These are phyloP conservation scores for Platycheirus albimanus DNA, from an alignment of 2,888 invertebrate species.

Conservation along the genomic window DNA sequence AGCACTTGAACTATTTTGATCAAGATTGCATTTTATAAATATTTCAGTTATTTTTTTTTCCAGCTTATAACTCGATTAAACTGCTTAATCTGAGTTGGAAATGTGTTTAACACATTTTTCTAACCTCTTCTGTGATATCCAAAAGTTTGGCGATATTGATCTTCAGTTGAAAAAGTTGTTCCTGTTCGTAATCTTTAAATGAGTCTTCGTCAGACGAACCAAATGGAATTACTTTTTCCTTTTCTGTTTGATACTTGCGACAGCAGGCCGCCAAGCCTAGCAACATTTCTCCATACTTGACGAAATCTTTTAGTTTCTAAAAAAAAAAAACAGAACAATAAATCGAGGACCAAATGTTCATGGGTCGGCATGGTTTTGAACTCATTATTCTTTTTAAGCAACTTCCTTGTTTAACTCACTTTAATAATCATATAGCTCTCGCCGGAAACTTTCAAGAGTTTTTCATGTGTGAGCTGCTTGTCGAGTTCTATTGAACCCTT, in stretches of 20 bases:
- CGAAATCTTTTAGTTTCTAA: constrained; percentile 77
- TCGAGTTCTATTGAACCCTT: constrained; percentile 77
- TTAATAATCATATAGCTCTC: constrained; percentile 77
- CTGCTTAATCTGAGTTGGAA: too few species aligned
- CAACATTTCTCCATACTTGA: constrained; percentile 79
- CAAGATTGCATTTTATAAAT: too few species aligned
- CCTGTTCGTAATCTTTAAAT: constrained; percentile 49
- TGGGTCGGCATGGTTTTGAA: too few species aligned
- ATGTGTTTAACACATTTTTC: too few species aligned
- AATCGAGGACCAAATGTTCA: too few species aligned
- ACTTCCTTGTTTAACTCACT: constrained; percentile 72
- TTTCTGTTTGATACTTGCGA: constrained; percentile 80
- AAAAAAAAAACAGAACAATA: neutral
- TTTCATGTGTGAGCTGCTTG: constrained; percentile 77
- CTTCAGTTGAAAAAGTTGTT: constrained; percentile 74
- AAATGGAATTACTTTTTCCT: constrained; percentile 79
- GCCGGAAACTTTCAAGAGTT: constrained; percentile 77
- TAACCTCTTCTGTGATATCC: constrained; percentile 77
- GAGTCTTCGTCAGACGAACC: constrained; percentile 62
- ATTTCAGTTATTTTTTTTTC: too few species aligned
- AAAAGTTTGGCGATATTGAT: constrained; percentile 77
- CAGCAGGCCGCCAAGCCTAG: constrained; percentile 79
- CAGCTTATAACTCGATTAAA: too few species aligned
- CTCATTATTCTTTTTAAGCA: too few species aligned
- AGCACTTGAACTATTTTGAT: too few species aligned